Percentiles rank a stretch among this genome's conserved stretches.
These are phyloP conservation scores for Schizopygopsis malacanthus DNA, from an alignment of 2,797 vertebrate genomes.

Conservation along the genomic window DNA sequence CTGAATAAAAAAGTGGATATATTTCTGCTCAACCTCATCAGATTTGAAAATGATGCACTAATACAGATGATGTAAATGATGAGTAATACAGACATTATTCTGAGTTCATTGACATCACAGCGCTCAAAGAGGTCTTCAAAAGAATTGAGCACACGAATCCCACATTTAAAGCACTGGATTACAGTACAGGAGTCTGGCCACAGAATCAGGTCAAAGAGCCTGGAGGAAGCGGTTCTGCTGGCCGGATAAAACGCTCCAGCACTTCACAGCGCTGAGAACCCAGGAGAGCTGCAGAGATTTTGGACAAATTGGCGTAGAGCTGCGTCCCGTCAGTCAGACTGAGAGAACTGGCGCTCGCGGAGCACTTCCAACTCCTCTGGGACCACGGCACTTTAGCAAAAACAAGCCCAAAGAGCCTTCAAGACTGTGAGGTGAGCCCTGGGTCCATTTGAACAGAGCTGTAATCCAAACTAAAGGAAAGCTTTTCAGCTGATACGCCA, in stretches of 20 bases:
- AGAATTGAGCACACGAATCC: neutral
- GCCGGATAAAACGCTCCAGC: slow-evolving; percentile 27
- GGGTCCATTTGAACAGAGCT: slow-evolving; percentile 18
- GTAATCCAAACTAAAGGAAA: slow-evolving; percentile 20
- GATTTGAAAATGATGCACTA: neutral
- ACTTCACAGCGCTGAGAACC: slow-evolving; percentile 35
- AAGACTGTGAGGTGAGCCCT: slow-evolving; percentile 36
- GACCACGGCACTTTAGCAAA: slow-evolving; percentile 35
- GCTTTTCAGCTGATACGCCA: neutral
- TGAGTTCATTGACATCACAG: too few relatives aligned
- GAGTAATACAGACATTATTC: neutral
- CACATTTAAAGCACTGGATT: neutral
- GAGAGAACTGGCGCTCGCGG: slow-evolving; percentile 43
- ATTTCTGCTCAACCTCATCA: neutral
- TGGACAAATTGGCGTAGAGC: slow-evolving; percentile 42
- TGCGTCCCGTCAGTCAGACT: slow-evolving; percentile 44
- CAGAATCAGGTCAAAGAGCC: slow-evolving; percentile 17
- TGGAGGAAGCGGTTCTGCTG: slow-evolving; percentile 4
- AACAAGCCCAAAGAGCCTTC: slow-evolving; percentile 39
- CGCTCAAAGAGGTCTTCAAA: neutral
- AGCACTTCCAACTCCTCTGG: slow-evolving; percentile 26
- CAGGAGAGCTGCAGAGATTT: slow-evolving; percentile 34
- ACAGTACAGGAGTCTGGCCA: neutral
- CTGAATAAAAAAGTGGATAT: neutral
- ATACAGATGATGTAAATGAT: too few relatives aligned